Base-by-base conservation (phyloP, 2,888 invertebrate species). In the Yponomeuta sedellus region DNA sequence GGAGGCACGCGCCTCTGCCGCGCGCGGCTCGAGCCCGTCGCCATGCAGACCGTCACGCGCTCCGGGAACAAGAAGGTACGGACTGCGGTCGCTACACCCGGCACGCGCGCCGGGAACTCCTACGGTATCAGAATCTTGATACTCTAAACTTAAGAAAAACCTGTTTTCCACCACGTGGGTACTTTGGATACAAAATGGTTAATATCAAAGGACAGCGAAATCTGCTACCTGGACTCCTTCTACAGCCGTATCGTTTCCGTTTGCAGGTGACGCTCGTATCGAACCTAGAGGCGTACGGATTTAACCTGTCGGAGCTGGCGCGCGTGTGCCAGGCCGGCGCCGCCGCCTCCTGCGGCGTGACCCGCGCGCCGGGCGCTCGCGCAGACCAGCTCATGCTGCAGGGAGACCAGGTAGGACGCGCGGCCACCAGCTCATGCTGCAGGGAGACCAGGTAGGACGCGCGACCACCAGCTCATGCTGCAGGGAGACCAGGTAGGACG, bases 231-330 rank as follows among this genome's bases (percentile, higher is more conserved):
- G 8, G 8, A 34, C 8, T 34, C 10, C 10, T 5, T 28, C 28
- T 34, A 34, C 10, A 34, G 8, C 10, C 8, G 10, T 34, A 34
- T 34, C 8, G 6, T 34, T 34, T 34, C 34, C 34, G 34, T 2
- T 52, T 52, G 16, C 16, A 96, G 94, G 96, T 97, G 66, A 98
- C 98, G 0, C 84, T 98, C 65, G 94, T 99, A 2, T 96, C 97
- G 73, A 98, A 98, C 87, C 92, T 98, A 77, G 97, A 97, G 78
- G 88, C 94, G 68, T 98, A 94, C 85, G 97, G 98, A 39, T 96
- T 98, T 74, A 94, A 94, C 73, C 91, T 97, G 68, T 85, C 92
- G 34, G 95, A 95, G 75, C 95, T 98, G 82, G 94, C 96, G 20
- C 95, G 95, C 78, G 93, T 94, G 72, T 96, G 97, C 76, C 97